phyloP scores from a whole-genome alignment of 2,888 invertebrate species.

The Lasius fuliginosus region DNA sequence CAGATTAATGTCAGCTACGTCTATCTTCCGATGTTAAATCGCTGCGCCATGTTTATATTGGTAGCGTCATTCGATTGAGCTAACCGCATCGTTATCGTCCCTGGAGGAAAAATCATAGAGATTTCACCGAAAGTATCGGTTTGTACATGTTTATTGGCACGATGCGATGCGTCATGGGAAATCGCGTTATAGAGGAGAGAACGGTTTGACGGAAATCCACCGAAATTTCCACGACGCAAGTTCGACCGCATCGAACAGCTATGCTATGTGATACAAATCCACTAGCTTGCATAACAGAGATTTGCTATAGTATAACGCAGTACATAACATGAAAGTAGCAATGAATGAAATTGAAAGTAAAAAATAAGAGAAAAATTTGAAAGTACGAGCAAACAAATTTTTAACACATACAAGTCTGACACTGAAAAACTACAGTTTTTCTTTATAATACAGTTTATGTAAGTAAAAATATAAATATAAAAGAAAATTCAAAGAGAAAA shows the following conservation, averaged over 20 bases:
- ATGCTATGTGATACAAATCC: conserved; percentile 15
- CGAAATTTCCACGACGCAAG: conserved; percentile 70
- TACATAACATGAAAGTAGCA: background rate
- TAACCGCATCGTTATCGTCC: conserved; percentile 54
- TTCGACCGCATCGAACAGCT: conserved; percentile 59
- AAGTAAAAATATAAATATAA: background rate
- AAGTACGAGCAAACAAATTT: background rate
- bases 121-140: conserved; percentile 74
- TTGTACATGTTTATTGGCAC: conserved; percentile 72
- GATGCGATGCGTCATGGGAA: conserved; percentile 69
- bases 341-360: background rate
- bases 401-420: background rate
- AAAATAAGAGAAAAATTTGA: background rate
- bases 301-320: background rate
- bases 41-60: conserved; percentile 16
- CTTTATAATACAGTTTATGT: background rate
- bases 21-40: conserved; percentile 37
- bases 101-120: conserved; percentile 73
- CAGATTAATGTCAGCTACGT: conserved; percentile 50
- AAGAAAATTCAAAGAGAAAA: background rate
- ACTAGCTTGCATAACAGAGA: conserved; percentile 4
- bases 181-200: conserved; percentile 62
- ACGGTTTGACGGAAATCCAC: conserved; percentile 68
- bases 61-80: conserved; percentile 23
- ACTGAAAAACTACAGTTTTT: background rate